Conservation (phyloP, 2,113 vertebrate genomes). For the Phrynosoma platyrhinos region DNA sequence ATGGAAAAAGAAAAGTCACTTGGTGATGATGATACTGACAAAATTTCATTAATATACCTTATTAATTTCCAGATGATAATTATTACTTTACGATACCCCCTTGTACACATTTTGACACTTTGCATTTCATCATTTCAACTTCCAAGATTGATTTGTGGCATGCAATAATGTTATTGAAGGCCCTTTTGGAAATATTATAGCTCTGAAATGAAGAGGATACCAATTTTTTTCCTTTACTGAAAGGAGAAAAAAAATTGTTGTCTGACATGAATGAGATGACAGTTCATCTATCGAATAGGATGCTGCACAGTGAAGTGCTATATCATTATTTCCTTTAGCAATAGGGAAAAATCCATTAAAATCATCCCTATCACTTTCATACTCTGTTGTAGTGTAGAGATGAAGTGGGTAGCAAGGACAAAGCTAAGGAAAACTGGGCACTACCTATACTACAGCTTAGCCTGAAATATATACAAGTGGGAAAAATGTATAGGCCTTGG, state of each 20-base stretch:
- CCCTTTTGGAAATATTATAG: constrained; percentile 57
- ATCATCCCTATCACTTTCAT: constrained; percentile 46
- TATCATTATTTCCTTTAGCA: constrained; percentile 66
- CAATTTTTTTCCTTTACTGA: constrained; percentile 59
- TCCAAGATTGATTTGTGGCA: constrained; percentile 66
- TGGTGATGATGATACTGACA: too few relatives aligned
- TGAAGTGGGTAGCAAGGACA: constrained; percentile 58
- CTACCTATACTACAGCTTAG: not conserved
- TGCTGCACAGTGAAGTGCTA: constrained; percentile 56
- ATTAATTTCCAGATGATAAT: too few relatives aligned
- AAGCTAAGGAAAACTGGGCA: constrained; percentile 12
- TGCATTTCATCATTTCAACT: constrained; percentile 69
- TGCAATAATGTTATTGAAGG: constrained; percentile 68
- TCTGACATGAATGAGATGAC: constrained; percentile 72
- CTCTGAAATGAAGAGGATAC: constrained; percentile 62
- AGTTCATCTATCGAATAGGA: constrained; percentile 64
- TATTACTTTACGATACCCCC: too few relatives aligned
- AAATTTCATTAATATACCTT: too few relatives aligned
- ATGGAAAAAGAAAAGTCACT: too few relatives aligned
- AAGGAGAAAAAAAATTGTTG: constrained; percentile 51
- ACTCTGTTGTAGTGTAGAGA: constrained; percentile 23
- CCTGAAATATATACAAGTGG: constrained; percentile 40
- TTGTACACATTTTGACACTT: constrained; percentile 63
- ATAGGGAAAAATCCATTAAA: constrained; percentile 67
- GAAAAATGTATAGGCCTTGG: constrained; percentile 12